These are phyloP conservation scores for Icerya purchasi DNA, from an alignment of 2,888 invertebrate species.

Conservation along the genomic window DNA sequence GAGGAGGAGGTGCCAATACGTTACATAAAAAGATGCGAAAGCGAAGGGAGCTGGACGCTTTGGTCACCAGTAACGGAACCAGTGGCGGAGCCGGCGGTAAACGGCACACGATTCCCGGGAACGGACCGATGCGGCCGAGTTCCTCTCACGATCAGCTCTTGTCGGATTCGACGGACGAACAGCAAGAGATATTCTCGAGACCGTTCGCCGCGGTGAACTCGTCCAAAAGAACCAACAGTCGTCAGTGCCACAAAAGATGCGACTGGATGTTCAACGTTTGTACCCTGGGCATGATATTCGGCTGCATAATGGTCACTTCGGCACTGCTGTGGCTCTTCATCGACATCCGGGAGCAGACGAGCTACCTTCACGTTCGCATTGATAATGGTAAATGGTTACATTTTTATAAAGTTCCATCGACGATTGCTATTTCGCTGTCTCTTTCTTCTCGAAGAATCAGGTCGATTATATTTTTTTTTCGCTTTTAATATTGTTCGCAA, in stretches of 20 bases:
- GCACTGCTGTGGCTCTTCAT: conserved; percentile 45
- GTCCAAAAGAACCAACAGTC: conserved; percentile 19
- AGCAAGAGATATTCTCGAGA: conserved; percentile 28
- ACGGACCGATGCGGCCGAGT: conserved; percentile 18
- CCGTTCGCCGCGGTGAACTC: conserved; percentile 12
- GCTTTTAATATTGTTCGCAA: too few species aligned
- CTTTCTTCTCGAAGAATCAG: too few species aligned
- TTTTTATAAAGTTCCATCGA: too few species aligned
- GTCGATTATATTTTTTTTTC: too few species aligned
- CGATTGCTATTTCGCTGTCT: too few species aligned
- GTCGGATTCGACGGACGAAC: conserved; percentile 37
- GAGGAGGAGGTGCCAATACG: conserved; percentile 3
- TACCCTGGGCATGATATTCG: conserved; percentile 36
- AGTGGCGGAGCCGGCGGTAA: not conserved
- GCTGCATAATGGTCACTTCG: conserved; percentile 39
- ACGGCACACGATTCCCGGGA: conserved; percentile 18
- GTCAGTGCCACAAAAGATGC: conserved; percentile 22
- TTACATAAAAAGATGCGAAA: conserved; percentile 50
- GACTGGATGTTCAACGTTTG: conserved; percentile 32
- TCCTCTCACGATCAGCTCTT: conserved; percentile 34
- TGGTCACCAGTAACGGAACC: conserved; percentile 28
- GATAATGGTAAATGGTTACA: conserved; percentile 45
- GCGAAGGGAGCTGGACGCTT: conserved; percentile 49
- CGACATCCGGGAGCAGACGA: conserved; percentile 42
- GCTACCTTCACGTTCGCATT: conserved; percentile 38